These are phyloP conservation scores for Epirrita christyi DNA, from an alignment of 2,888 invertebrate species.

Conservation along the genomic window DNA sequence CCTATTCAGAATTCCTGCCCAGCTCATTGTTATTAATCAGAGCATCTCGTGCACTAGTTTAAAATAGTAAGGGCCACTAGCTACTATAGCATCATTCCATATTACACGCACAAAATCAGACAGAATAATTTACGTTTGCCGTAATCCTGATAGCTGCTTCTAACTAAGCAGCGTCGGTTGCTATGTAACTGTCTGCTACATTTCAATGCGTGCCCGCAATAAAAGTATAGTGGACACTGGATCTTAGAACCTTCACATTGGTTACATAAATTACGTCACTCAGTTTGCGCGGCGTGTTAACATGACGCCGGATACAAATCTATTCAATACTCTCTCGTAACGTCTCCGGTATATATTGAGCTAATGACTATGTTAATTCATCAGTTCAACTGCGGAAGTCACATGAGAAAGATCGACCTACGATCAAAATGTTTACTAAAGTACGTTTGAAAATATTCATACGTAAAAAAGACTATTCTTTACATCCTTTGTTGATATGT, in stretches of 20 bases:
- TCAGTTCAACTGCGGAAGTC: conserved; percentile 81
- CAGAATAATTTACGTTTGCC: neutral
- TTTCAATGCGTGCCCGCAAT: neutral
- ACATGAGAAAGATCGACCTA: conserved; percentile 74
- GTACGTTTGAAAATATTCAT: conserved; percentile 53
- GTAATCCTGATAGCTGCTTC: no score
- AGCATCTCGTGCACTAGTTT: conserved; percentile 56
- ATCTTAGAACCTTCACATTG: conserved; percentile 74
- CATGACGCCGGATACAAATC: conserved; percentile 75
- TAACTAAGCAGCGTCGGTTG: neutral
- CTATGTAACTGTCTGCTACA: neutral
- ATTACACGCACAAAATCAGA: neutral
- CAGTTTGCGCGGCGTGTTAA: conserved; percentile 65
- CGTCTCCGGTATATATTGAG: conserved; percentile 83
- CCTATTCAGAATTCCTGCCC: conserved; percentile 33
- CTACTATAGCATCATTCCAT: conserved; percentile 4
- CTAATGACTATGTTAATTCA: conserved; percentile 80
- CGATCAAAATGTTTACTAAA: conserved; percentile 78
- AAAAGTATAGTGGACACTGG: conserved; percentile 10
- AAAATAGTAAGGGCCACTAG: conserved; percentile 41
- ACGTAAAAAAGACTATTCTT: conserved; percentile 12
- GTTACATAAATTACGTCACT: conserved; percentile 82
- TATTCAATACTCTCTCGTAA: conserved; percentile 82
- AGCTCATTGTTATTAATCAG: conserved; percentile 42
- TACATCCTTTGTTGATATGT: neutral